phyloP scores from a whole-genome alignment of 2,113 vertebrate species.

The Megalops atlanticus region DNA sequence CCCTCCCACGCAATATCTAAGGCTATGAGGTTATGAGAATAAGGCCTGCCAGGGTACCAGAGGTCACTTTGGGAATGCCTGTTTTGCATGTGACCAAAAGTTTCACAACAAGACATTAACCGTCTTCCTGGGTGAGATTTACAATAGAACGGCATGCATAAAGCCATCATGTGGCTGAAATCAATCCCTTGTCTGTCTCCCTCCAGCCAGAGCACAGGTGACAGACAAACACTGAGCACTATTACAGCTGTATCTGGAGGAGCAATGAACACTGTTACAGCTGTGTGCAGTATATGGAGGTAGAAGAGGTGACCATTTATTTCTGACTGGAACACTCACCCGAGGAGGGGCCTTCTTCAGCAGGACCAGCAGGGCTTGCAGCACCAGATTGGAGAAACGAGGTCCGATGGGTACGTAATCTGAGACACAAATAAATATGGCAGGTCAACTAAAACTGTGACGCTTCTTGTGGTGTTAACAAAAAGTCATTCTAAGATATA shows the following conservation, averaged over 20 bases:
- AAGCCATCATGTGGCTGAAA: no score
- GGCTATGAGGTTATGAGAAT: no score
- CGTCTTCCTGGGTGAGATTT: no score
- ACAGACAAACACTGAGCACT: background rate
- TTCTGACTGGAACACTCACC: conserved; percentile 66
- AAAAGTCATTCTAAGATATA: background rate
- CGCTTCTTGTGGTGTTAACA: background rate
- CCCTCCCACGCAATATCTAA: no score
- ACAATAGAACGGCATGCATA: no score
- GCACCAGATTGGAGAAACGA: conserved; percentile 93
- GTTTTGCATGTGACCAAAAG: no score
- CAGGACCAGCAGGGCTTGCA: conserved; percentile 91
- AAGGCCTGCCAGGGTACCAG: no score
- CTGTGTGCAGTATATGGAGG: no score
- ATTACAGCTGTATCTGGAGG: background rate
- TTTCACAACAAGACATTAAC: no score
- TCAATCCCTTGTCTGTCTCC: no score
- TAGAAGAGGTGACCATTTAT: background rate
- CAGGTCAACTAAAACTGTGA: background rate
- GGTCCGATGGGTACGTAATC: conserved; percentile 96
- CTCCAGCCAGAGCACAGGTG: no score
- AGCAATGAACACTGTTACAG: background rate
- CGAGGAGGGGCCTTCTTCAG: conserved; percentile 93
- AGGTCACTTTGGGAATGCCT: no score
- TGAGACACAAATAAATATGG: conserved; percentile 59